Percentiles rank a stretch among this genome's conserved stretches.
Conservation (phyloP, 2,797 vertebrate species). For the Tachyglossus aculeatus region DNA sequence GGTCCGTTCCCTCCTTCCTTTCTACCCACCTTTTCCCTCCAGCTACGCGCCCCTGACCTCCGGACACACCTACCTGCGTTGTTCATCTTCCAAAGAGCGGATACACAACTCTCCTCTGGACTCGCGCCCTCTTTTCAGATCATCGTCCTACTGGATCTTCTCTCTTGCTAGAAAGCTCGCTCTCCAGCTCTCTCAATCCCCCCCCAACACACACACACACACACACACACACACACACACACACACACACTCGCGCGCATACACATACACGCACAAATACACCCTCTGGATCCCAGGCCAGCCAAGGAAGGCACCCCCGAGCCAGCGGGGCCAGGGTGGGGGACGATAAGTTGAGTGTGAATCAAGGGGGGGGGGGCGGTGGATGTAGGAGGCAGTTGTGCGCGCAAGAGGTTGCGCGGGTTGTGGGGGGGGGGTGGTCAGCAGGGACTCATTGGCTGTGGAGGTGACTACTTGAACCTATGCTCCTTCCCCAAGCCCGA, state of each 20-base stretch:
- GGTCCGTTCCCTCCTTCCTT: not conserved
- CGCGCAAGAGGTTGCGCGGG: not conserved
- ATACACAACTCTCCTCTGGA: slow-evolving; percentile 31
- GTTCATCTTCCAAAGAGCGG: slow-evolving; percentile 69
- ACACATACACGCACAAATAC: not conserved
- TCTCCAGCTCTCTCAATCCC: no score
- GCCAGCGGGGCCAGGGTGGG: not conserved
- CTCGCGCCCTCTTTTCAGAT: slow-evolving; percentile 35
- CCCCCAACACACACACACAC: no score
- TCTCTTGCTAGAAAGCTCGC: no score
- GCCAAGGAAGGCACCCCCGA: not conserved
- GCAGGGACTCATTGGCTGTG: not conserved
- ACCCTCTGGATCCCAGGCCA: not conserved
- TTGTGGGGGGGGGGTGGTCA: not conserved
- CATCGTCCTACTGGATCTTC: slow-evolving; percentile 50
- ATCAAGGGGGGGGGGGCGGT: not conserved
- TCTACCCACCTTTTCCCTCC: not conserved
- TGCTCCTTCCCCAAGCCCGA: slow-evolving; percentile 32
- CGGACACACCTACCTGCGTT: slow-evolving; percentile 67
- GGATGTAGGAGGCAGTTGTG: not conserved
- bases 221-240: no score
- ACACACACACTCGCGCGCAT: not conserved
- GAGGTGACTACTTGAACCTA: not conserved
- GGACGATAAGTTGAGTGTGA: not conserved
- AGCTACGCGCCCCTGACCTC: not conserved